Base-by-base conservation (phyloP, 2,797 vertebrate genomes). In the Hozukius guyotensis region DNA sequence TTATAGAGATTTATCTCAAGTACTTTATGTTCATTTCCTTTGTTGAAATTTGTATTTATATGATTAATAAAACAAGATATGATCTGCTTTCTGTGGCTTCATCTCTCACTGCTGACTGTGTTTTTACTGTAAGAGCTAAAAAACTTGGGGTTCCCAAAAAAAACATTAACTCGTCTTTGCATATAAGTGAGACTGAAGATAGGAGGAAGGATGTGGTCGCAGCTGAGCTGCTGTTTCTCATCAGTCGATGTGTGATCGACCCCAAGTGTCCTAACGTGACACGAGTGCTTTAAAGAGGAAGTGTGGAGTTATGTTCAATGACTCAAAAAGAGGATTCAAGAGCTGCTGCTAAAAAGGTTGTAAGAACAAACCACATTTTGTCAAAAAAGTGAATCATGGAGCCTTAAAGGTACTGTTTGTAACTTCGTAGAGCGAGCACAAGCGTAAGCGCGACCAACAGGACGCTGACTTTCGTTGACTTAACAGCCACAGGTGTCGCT, bases 31-130 rank as follows among this genome's bases (percentile, higher is more conserved):
- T 92, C 9, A 78, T 87, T 88, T 91, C 71, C 59, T 79, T 84
- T 88, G 90, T 90, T 90, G 82, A 84, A 81, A 89, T 92, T 92
- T 93, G 90, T 94, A 95, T 95, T 95, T 95, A 93, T 95, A 94
- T 90, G 93, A 95, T 93, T 92, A 93, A 94, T 93, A 94, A 94
- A 94, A 92, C 73, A 78, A 59, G 69, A 77, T 91, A 81, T 91
- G 89, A 92, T 89, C 84, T 86, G 64, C 67, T 11, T 20, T 3
- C 29, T 75, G 42, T 61, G 72, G 65, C 18, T 49, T 52, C 25
- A 11, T 87, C 62, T 80, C 66, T 82, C 65, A 36, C 77, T 80
- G 81, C 80, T 71, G 46, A 52, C 8, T n/a, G 20, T 52, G n/a
- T 75, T 78, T 32, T 73, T 67, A 67, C 69, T 20, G 71, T 27